phyloP scores from a whole-genome alignment of 2,888 invertebrate species.

The Acanthoscelides obtectus region DNA sequence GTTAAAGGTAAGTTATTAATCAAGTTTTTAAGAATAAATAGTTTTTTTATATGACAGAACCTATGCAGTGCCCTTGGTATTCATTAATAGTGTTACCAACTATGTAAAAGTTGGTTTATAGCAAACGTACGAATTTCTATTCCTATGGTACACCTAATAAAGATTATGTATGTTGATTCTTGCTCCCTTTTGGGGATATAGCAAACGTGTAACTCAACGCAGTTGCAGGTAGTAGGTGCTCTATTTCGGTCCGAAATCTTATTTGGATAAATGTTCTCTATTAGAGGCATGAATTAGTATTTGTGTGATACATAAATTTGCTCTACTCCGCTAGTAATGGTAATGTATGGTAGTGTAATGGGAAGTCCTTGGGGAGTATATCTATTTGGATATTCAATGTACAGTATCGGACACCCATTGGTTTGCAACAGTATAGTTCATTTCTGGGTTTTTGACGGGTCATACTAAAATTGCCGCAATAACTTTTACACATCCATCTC shows the following conservation, averaged over 20 bases:
- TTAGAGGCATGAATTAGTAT: neutral
- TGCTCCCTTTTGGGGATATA: neutral
- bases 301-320: neutral
- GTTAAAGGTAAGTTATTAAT: conserved; percentile 77
- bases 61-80: too few relatives aligned
- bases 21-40: too few relatives aligned
- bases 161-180: neutral
- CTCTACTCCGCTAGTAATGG: neutral
- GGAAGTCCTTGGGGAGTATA: neutral
- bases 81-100: too few relatives aligned
- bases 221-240: neutral
- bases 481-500: too few relatives aligned
- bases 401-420: neutral
- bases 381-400: neutral
- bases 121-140: too few relatives aligned
- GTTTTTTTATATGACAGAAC: too few relatives aligned
- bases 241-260: neutral
- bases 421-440: too few relatives aligned
- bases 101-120: too few relatives aligned
- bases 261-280: neutral
- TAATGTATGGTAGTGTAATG: neutral
- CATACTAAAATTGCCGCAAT: too few relatives aligned
- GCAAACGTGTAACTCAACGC: neutral
- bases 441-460: too few relatives aligned
- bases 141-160: neutral